Evolutionary conservation across 37 sponge, comb jelly and placozoan species (phyloP).

Genomic region (Geodia barretti): DNA sequence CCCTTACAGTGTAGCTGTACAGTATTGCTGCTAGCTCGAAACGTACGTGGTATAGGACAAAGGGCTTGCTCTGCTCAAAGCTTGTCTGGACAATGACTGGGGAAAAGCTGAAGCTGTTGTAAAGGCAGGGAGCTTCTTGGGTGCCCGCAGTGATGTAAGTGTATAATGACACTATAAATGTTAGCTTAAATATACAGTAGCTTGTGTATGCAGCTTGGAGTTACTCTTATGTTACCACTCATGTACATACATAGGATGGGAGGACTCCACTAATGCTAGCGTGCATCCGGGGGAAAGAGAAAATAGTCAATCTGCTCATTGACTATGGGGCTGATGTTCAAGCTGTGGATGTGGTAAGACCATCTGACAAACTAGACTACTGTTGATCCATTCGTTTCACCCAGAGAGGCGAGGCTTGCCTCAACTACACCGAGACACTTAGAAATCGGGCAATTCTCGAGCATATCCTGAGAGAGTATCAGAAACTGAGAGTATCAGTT

Average conservation of each 20-base stretch:
- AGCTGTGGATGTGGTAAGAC: background rate
- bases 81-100: background rate
- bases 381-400: too few relatives aligned
- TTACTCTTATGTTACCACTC: too few relatives aligned
- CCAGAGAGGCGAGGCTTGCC: background rate
- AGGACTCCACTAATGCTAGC: background rate
- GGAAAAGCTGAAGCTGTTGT: background rate
- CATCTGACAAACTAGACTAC: too few relatives aligned
- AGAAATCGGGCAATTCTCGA: background rate
- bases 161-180: background rate
- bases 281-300: background rate
- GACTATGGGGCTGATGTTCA: background rate
- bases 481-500: background rate
- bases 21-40: too few relatives aligned
- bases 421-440: background rate
- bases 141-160: background rate
- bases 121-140: background rate
- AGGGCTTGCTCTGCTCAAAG: background rate
- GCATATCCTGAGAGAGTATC: background rate
- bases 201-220: too few relatives aligned
- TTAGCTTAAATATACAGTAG: background rate
- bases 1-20: too few relatives aligned
- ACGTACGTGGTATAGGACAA: too few relatives aligned
- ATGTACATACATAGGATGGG: background rate
- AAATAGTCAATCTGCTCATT: background rate